These are phyloP conservation scores for Gasterosteus nipponicus DNA, from an alignment of 2,113 vertebrate species.

Conservation along the genomic window DNA sequence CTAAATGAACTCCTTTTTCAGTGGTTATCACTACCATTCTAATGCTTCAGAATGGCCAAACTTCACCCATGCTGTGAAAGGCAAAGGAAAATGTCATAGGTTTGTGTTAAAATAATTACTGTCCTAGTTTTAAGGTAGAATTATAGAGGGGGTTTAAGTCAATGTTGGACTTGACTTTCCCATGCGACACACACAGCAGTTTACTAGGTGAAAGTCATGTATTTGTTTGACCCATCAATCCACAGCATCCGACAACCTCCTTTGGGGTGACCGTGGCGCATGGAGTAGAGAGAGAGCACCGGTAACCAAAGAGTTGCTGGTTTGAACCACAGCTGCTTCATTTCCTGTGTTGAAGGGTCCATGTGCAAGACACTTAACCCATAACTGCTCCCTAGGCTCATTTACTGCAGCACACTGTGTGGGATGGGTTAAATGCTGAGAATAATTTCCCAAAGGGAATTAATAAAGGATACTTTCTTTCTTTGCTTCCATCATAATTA, in stretches of 20 bases:
- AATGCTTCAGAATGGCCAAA: background rate
- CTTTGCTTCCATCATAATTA: background rate
- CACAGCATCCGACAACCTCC: background rate
- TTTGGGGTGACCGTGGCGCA: too few relatives aligned
- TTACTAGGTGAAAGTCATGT: background rate
- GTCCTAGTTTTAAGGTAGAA: too few relatives aligned
- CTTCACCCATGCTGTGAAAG: background rate
- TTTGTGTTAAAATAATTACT: background rate
- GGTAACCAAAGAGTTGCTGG: too few relatives aligned
- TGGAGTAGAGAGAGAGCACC: too few relatives aligned
- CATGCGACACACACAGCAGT: background rate
- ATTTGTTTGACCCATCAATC: background rate
- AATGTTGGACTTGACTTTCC: background rate
- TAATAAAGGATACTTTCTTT: too few relatives aligned
- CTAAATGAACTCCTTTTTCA: background rate
- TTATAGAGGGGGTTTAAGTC: background rate
- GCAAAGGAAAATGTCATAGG: background rate
- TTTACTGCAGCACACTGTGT: too few relatives aligned
- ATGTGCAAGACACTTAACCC: too few relatives aligned
- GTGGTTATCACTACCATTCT: background rate
- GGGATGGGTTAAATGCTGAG: too few relatives aligned
- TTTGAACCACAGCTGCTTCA: too few relatives aligned
- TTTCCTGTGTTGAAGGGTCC: too few relatives aligned
- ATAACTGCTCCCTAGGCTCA: too few relatives aligned
- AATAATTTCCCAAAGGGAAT: too few relatives aligned